Evolutionary conservation across 1,140 invertebrate species (phyloP).

Genomic region (Papilio dardanus): DNA sequence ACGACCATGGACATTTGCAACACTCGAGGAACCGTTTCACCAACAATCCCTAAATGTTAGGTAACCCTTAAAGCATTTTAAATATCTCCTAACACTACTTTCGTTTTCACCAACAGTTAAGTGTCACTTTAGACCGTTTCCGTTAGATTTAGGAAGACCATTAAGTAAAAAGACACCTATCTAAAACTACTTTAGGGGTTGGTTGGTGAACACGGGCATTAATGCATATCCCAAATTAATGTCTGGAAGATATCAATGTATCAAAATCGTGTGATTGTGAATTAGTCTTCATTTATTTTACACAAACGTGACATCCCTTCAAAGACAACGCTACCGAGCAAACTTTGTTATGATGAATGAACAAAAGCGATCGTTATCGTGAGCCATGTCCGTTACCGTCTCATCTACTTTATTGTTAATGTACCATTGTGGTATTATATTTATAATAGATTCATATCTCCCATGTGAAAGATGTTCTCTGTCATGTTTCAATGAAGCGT

Average conservation of each 20-base stretch:
- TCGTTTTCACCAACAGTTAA: no score
- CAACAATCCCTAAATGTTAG: no score
- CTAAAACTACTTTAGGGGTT: no score
- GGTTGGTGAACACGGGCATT: no score
- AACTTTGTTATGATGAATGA: constrained; percentile 61
- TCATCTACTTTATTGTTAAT: constrained; percentile 59
- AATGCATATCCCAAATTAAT: neutral
- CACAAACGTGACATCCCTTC: constrained; percentile 22
- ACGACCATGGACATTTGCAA: no score
- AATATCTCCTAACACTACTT: no score
- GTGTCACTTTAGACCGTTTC: no score
- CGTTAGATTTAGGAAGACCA: no score
- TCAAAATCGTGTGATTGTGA: neutral
- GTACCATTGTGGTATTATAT: constrained; percentile 70
- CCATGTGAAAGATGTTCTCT: constrained; percentile 53
- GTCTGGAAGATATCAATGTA: neutral
- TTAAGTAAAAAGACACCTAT: no score
- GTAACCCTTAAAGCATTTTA: no score
- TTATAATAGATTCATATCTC: constrained; percentile 65
- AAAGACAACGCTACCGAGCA: constrained; percentile 32
- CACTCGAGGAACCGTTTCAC: no score
- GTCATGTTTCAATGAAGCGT: constrained; percentile 54
- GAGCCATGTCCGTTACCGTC: constrained; percentile 44
- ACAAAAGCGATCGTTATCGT: constrained; percentile 59
- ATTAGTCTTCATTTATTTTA: constrained; percentile 10